A percentile compares a stretch with the other conserved stretches of the same genome.
Evolutionary conservation across 1,140 invertebrate species (phyloP).

Genomic region (Pomacea maculata): DNA sequence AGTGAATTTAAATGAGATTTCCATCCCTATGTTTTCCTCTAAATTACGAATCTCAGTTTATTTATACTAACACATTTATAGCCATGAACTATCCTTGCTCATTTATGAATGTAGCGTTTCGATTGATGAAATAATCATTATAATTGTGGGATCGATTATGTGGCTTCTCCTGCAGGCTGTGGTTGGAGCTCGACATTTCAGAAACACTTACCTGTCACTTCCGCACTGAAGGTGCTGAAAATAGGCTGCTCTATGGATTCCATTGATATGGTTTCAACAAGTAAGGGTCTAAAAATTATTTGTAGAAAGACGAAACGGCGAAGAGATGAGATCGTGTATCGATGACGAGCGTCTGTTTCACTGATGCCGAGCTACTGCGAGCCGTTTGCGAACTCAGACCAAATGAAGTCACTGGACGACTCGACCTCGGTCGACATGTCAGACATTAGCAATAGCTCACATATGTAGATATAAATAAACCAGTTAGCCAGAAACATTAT

Average conservation of each 20-base stretch:
- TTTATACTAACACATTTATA: neutral
- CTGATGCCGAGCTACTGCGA: neutral
- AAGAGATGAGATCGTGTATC: neutral
- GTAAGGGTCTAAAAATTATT: neutral
- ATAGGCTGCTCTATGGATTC: neutral
- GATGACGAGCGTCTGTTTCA: neutral
- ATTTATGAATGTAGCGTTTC: neutral
- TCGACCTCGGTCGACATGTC: no score
- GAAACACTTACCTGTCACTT: neutral
- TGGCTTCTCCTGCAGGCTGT: neutral
- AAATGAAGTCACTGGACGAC: no score
- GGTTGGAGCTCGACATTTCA: neutral
- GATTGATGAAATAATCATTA: neutral
- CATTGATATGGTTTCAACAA: neutral
- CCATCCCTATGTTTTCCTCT: neutral
- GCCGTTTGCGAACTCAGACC: no score
- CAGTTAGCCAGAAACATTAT: no score
- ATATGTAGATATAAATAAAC: no score
- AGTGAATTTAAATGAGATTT: no score
- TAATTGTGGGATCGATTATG: neutral
- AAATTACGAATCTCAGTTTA: neutral
- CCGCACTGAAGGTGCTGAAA: neutral
- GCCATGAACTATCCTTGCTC: neutral
- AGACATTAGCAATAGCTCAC: no score
- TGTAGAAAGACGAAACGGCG: neutral